Conservation (phyloP, 2,888 invertebrate genomes). For the Cordylochernes scorpioides region DNA sequence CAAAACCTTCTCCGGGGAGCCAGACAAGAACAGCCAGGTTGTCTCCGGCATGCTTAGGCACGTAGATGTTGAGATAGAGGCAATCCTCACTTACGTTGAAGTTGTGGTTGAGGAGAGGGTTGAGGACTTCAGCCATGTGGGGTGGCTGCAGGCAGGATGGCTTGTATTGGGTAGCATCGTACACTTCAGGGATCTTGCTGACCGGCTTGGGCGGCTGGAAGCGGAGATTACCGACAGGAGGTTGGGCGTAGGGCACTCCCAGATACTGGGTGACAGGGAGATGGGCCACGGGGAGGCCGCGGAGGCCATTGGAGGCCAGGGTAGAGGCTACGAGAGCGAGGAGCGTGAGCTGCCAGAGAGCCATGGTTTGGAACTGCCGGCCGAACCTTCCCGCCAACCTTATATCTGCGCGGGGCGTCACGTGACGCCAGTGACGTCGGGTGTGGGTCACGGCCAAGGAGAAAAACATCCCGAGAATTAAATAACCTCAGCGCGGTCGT, state of each 20-base stretch:
- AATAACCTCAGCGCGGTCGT: no score
- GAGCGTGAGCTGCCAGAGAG: no score
- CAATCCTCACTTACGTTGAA: constrained; percentile 37
- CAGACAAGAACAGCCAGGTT: constrained; percentile 36
- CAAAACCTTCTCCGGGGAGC: constrained; percentile 21
- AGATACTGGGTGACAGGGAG: no score
- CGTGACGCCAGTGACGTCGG: no score
- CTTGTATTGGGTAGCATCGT: constrained; percentile 9
- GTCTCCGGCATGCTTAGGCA: constrained; percentile 27
- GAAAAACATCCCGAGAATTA: no score
- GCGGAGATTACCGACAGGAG: constrained; percentile 15
- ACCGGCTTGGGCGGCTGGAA: constrained; percentile 21
- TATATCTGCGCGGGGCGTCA: no score
- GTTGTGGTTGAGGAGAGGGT: constrained; percentile 13
- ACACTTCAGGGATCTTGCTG: constrained; percentile 34
- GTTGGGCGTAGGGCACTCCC: constrained; percentile 17
- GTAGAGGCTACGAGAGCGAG: no score
- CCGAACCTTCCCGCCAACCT: no score
- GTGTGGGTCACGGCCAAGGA: no score
- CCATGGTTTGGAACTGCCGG: no score
- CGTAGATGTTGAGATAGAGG: constrained; percentile 49
- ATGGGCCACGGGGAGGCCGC: no score
- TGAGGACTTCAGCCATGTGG: constrained; percentile 14
- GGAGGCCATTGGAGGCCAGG: no score
- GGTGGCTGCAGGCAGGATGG: constrained; percentile 16